Base-by-base conservation (phyloP, 92 coral and sea anemone genomes). In the Plumapathes pennacea region DNA sequence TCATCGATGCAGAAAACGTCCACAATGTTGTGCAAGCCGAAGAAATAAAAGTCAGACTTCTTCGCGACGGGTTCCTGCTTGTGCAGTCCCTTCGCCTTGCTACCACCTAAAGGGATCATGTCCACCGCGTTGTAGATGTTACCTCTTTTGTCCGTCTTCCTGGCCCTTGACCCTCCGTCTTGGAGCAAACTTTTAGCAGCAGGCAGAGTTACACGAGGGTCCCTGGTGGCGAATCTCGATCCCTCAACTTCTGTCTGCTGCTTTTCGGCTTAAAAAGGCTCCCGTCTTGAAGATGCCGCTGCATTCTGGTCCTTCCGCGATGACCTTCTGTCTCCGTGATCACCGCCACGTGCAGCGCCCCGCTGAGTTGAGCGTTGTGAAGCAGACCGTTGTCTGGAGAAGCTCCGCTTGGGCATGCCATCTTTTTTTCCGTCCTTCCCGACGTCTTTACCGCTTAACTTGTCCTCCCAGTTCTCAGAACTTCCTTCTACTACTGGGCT, bases 181-280 rank as follows among this genome's bases (percentile, higher is more conserved):
- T 73, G 73, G 51, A 77, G 62, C 49, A 65, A 70, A 63, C 54
- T 87, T 77, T 76, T 84, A 72, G 90, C 99, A 94, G 99, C 99
- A 94, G 99, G 95, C 89, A 88, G 68, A 67, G 94, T 73, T 58
- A 69, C 78, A 81, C 77, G 80, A 72, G 92, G 87, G 66, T 86
- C 97, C 83, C 84, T 79, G 82, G 89, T 76, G 68, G 81, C 72
- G 56, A 60, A 51, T 55, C 76, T 84, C 64, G 97, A 84, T 84
- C 99, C 99, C 28, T 84, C 99, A 88, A 53, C 89, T 84, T 69
- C 83, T 84, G 82, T 96, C 96, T 88, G 96, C 99, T 94, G 99
- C 99, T 75, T 88, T 89, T 94, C 96, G 64, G 75, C 94, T 94
- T 88, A 94, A 94, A 94, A 94, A 94, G 90, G 63, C 76, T 94